These are phyloP conservation scores for Macrosoma leucophasiata DNA, from an alignment of 2,888 invertebrate genomes.

Conservation along the genomic window DNA sequence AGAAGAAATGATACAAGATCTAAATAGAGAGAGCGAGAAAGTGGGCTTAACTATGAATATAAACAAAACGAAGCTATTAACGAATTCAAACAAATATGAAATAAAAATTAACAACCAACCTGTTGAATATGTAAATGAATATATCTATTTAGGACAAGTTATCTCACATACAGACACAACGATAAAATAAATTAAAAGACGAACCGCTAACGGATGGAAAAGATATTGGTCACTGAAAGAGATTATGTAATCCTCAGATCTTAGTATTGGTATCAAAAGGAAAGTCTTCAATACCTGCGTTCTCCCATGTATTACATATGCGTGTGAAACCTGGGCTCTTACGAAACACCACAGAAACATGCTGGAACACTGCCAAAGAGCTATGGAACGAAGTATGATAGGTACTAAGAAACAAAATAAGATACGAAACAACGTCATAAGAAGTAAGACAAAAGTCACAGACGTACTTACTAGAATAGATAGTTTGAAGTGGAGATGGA, in stretches of 20 bases:
- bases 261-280: slow-evolving; percentile 16
- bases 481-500: too few relatives aligned
- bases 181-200: slow-evolving; percentile 6
- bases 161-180: slow-evolving; percentile 5
- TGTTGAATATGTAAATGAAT: slow-evolving; percentile 7
- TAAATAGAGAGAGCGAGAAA: slow-evolving; percentile 1
- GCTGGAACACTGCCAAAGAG: too few relatives aligned
- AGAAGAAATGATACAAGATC: not conserved
- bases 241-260: slow-evolving; percentile 18
- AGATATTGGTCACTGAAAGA: slow-evolving; percentile 21
- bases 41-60: slow-evolving; percentile 2
- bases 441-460: too few relatives aligned
- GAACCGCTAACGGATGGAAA: slow-evolving; percentile 22
- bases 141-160: slow-evolving; percentile 9
- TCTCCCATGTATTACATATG: slow-evolving; percentile 22
- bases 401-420: too few relatives aligned
- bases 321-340: slow-evolving; percentile 24
- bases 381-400: too few relatives aligned
- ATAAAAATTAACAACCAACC: slow-evolving; percentile 10
- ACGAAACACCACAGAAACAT: too few relatives aligned
- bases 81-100: too few relatives aligned
- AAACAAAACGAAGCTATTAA: not conserved
- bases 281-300: slow-evolving; percentile 19
- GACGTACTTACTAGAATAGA: too few relatives aligned
- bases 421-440: too few relatives aligned